Evolutionary conservation across 64 coral and sea anemone genomes (phyloP).

Genomic region (Orbicella faveolata): DNA sequence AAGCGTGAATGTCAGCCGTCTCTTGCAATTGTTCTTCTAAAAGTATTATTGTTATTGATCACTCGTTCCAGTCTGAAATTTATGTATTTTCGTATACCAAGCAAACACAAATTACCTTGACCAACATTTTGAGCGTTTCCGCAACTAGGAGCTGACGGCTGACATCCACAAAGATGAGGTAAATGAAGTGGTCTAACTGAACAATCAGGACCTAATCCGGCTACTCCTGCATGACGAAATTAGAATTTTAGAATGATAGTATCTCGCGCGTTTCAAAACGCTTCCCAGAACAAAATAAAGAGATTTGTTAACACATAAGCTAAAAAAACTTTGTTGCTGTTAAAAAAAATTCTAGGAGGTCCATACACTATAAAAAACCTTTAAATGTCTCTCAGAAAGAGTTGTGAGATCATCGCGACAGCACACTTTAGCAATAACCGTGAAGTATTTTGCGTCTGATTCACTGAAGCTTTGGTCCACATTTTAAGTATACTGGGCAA

Average conservation of each 20-base stretch:
- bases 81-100: neutral
- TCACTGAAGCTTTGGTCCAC: too few relatives aligned
- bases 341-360: too few relatives aligned
- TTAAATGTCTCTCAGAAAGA: too few relatives aligned
- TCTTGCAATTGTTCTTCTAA: neutral
- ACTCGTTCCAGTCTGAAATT: neutral
- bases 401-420: too few relatives aligned
- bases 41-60: neutral
- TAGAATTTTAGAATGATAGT: neutral
- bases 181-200: constrained; percentile 6
- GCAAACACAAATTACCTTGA: neutral
- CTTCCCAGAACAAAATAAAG: too few relatives aligned
- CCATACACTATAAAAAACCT: too few relatives aligned
- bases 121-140: neutral
- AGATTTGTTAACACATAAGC: too few relatives aligned
- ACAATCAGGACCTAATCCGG: neutral
- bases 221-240: constrained; percentile 9
- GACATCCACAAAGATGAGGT: neutral
- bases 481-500: too few relatives aligned
- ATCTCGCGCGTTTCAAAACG: neutral
- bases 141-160: constrained; percentile 11
- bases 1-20: neutral
- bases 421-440: too few relatives aligned
- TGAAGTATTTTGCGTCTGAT: too few relatives aligned
- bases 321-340: too few relatives aligned